phyloP scores from a whole-genome alignment of 2,797 vertebrate genomes.

The Falco rusticolus region DNA sequence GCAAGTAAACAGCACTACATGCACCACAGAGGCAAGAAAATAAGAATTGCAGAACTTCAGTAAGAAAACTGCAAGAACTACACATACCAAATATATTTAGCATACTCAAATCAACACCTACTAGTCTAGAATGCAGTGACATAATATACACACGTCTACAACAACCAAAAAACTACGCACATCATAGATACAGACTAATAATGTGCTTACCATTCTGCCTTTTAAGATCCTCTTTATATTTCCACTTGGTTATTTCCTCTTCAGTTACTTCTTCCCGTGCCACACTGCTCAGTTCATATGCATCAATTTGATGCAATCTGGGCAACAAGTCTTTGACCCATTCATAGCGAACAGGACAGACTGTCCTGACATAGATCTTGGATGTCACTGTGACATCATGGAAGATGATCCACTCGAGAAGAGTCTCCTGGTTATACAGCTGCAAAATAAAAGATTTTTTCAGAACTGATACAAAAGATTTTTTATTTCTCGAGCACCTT shows the following conservation, averaged over 20 bases:
- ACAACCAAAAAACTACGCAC: rapidly evolving
- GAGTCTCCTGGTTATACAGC: conserved; percentile 90
- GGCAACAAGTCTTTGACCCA: conserved; percentile 95
- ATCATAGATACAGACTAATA: rapidly evolving
- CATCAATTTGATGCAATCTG: conserved; percentile 92
- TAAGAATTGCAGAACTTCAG: neutral
- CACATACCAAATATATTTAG: neutral
- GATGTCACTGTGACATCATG: conserved; percentile 95
- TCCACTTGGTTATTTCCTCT: conserved; percentile 87
- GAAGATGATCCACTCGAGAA: conserved; percentile 95
- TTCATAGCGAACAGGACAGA: conserved; percentile 93
- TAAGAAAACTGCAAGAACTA: neutral
- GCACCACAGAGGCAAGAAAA: neutral
- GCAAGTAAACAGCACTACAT: neutral
- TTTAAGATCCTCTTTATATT: conserved; percentile 84
- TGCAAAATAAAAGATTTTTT: conserved; percentile 41
- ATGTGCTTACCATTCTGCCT: conserved; percentile 81
- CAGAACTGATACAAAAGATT: neutral
- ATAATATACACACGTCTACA: rapidly evolving
- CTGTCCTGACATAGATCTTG: conserved; percentile 89
- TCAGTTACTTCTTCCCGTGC: conserved; percentile 92
- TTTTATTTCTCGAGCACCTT: neutral
- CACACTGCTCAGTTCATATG: conserved; percentile 92
- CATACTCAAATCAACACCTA: neutral
- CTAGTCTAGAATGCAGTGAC: neutral